Conservation (phyloP, 2,888 invertebrate species). For the Pachydiplax longipennis region DNA sequence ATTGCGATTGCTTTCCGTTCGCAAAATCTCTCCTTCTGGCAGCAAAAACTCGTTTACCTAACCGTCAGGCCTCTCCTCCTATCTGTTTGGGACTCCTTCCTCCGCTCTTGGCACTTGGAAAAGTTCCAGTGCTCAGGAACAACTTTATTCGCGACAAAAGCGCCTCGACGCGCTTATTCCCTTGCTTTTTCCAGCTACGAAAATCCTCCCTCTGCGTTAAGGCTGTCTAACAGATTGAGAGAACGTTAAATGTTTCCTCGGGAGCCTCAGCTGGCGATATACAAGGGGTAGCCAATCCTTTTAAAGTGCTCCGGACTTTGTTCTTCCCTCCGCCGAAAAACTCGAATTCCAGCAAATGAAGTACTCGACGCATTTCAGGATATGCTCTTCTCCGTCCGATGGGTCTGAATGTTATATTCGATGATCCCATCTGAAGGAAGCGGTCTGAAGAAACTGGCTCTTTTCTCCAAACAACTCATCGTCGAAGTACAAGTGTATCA, state of each 20-base stretch:
- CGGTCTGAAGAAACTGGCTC: too few species aligned
- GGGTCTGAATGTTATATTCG: too few species aligned
- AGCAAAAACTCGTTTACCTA: conserved; percentile 31
- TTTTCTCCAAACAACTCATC: too few species aligned
- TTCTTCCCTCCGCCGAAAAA: neutral
- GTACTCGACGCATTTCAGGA: too few species aligned
- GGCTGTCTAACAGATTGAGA: neutral
- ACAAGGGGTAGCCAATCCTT: neutral
- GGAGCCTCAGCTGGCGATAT: neutral
- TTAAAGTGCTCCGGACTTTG: neutral
- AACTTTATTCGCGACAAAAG: neutral
- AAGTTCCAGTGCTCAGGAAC: neutral
- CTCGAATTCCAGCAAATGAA: too few species aligned
- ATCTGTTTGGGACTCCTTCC: neutral
- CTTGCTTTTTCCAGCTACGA: neutral
- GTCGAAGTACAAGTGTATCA: too few species aligned
- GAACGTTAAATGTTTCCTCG: neutral
- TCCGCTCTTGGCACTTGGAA: neutral
- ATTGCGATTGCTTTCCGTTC: conserved; percentile 20
- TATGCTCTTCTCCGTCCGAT: too few species aligned
- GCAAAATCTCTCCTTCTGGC: neutral
- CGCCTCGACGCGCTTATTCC: neutral
- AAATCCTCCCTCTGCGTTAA: neutral
- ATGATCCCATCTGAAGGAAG: too few species aligned
- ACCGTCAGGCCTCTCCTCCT: conserved; percentile 4